Conservation (phyloP, 2,113 vertebrate species). For the Pseudonaja textilis region DNA sequence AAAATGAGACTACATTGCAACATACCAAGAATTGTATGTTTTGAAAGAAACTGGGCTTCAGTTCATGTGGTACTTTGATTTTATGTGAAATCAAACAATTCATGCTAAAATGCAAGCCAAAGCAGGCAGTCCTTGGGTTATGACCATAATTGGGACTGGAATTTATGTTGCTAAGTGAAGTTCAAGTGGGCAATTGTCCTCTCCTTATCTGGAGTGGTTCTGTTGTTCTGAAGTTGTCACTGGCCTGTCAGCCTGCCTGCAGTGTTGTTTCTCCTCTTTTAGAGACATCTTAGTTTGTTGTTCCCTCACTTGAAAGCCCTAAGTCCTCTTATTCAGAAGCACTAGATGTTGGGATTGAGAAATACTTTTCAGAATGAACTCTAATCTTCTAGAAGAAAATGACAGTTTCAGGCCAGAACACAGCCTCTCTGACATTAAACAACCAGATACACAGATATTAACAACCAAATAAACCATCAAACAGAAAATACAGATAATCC, state of each 20-base stretch:
- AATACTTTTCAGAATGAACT: neutral
- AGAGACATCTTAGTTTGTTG: neutral
- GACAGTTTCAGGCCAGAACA: neutral
- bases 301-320: neutral
- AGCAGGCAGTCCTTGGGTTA: neutral
- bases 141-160: neutral
- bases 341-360: neutral
- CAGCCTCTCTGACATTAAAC: no score
- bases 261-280: neutral
- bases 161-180: neutral
- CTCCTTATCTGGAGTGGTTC: no score
- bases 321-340: no score
- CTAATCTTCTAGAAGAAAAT: neutral
- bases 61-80: neutral
- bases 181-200: no score
- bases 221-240: no score
- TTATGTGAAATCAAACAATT: neutral
- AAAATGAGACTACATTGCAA: neutral
- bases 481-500: no score
- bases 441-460: no score
- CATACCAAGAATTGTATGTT: neutral
- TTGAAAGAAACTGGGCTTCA: neutral
- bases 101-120: neutral
- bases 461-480: no score
- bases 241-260: no score